These are phyloP conservation scores for Drosophila niveifrons DNA, from an alignment of 2,888 invertebrate genomes.

Conservation along the genomic window DNA sequence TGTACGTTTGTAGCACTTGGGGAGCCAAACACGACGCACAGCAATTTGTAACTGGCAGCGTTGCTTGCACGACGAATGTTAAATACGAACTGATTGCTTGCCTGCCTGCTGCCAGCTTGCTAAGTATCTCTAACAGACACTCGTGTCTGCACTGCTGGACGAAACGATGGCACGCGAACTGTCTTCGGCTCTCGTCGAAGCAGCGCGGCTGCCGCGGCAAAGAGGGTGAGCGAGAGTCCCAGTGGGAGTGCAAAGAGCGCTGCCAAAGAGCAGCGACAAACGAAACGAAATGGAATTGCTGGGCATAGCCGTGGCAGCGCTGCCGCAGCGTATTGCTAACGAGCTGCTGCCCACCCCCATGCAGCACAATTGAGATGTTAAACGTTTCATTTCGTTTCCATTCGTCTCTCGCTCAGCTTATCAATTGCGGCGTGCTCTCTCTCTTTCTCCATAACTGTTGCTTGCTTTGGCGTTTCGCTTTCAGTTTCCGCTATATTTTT, in stretches of 20 bases:
- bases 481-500: slow-evolving; percentile 7
- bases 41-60: slow-evolving; percentile 20
- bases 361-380: slow-evolving; percentile 31
- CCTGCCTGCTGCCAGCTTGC: slow-evolving; percentile 1
- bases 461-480: slow-evolving; percentile 20
- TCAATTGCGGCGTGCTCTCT: neutral
- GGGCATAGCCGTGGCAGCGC: neutral
- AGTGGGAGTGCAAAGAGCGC: slow-evolving; percentile 8
- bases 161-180: slow-evolving; percentile 26
- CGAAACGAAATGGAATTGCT: slow-evolving; percentile 19
- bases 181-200: slow-evolving; percentile 26
- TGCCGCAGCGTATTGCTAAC: neutral
- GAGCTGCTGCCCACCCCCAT: slow-evolving; percentile 20
- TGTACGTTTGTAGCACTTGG: slow-evolving; percentile 6
- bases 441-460: slow-evolving; percentile 18
- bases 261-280: slow-evolving; percentile 8
- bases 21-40: slow-evolving; percentile 7
- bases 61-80: slow-evolving; percentile 49
- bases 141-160: slow-evolving; percentile 1
- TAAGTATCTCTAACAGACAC: slow-evolving; percentile 22
- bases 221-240: neutral
- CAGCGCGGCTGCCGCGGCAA: neutral
- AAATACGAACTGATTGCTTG: slow-evolving; percentile 60
- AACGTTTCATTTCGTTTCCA: slow-evolving; percentile 32
- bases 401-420: slow-evolving; percentile 1